phyloP scores from a whole-genome alignment of 2,797 vertebrate genomes.

The Crenuchus spilurus region DNA sequence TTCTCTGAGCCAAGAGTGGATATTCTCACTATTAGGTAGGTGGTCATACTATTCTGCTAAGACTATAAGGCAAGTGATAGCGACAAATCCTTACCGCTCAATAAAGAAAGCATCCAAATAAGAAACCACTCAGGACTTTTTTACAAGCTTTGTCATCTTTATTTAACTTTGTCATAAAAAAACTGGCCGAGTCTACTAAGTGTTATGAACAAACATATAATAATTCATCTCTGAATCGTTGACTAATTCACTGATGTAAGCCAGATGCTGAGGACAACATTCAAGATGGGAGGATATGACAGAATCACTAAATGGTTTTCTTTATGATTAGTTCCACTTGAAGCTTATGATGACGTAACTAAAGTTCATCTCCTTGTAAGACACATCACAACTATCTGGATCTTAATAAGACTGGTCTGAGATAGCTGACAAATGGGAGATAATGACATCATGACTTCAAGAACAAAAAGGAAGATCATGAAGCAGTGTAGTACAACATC shows the following conservation, averaged over 20 bases:
- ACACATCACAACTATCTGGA: background rate
- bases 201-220: background rate
- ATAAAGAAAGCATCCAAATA: background rate
- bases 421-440: background rate
- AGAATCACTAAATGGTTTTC: slow-evolving; percentile 1
- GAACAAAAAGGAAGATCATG: background rate
- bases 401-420: background rate
- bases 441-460: background rate
- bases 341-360: background rate
- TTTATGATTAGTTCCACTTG: background rate
- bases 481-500: background rate
- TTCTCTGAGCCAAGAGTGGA: no score
- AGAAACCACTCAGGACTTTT: background rate
- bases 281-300: background rate
- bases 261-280: background rate
- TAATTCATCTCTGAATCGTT: background rate
- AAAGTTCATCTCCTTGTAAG: background rate
- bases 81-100: background rate
- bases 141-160: background rate
- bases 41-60: no score
- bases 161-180: background rate
- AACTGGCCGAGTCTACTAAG: background rate
- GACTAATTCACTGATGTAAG: slow-evolving; percentile 2
- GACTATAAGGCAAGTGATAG: no score
- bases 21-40: no score